Evolutionary conservation across 2,113 vertebrate species (phyloP).

Genomic region (Poecilia latipinna): DNA sequence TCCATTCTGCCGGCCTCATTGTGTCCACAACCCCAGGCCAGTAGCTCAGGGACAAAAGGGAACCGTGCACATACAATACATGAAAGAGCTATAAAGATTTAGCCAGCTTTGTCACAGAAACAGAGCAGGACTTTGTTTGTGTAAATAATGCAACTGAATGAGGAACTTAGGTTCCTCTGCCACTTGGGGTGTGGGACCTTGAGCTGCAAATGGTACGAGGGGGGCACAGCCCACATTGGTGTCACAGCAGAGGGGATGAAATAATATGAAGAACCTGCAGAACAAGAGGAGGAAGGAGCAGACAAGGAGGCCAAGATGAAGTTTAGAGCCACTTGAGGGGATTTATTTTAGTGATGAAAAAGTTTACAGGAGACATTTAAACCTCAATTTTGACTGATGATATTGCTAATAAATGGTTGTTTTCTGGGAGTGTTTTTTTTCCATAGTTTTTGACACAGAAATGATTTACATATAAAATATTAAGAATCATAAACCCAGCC

Average conservation of each 20-base stretch:
- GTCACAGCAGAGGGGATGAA: conserved; percentile 64
- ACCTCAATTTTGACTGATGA: no score
- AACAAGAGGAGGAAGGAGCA: conserved; percentile 10
- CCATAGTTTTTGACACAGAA: no score
- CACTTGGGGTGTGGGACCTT: conserved; percentile 83
- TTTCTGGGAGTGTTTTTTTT: no score
- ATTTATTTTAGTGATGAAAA: no score
- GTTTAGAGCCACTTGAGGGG: neutral
- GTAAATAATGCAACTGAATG: conserved; percentile 93
- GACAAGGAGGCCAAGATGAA: conserved; percentile 20
- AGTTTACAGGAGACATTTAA: no score
- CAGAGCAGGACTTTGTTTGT: conserved; percentile 97
- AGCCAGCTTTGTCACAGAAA: conserved; percentile 98
- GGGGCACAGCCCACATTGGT: conserved; percentile 71
- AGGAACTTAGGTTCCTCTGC: conserved; percentile 84
- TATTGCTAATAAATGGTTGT: no score
- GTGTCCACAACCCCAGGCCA: conserved; percentile 90
- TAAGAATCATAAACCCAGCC: no score
- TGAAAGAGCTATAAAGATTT: conserved; percentile 93
- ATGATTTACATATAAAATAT: no score
- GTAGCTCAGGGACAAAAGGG: conserved; percentile 97
- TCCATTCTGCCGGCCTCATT: conserved; percentile 98
- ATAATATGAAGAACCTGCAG: conserved; percentile 56
- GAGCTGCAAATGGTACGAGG: conserved; percentile 45
- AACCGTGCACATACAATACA: conserved; percentile 98